Base-by-base conservation (phyloP, 2,797 vertebrate species). In the Halcyon chelicuti region DNA sequence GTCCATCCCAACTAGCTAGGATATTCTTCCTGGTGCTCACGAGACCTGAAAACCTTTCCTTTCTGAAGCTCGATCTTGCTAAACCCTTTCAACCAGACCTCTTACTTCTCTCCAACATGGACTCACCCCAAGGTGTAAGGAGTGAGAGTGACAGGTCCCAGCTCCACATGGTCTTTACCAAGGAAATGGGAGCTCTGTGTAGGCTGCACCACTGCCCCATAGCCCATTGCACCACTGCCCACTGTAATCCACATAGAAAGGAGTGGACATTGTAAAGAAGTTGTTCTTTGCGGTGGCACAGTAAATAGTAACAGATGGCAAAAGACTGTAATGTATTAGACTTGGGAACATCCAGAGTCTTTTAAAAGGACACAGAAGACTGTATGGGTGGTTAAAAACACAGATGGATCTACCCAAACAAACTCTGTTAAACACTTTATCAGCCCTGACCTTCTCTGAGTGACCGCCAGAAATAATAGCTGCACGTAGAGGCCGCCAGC, bases 381-480 rank as follows among this genome's bases (percentile, higher is more conserved):
- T 89, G 23, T 92, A 94, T 77, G 88, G 83, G 86, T 95, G 92
- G 93, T 94, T 95, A 82, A 95, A 95, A 95, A 65, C 82, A 95
- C 95, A 95, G 92, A 96, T 96, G 93, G 88, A 80, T 95, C 90
- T 92, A 95, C 86, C 93, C 92, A 96, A 97, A 95, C 93, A 96
- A 95, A 95, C 88, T 96, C 88, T 92, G 90, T 90, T 95, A 96
- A 97, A 94, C 65, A 67, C 65, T 95, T 96, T 96, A 95, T 97
- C 95, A 89, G 92, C 75, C 71, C 60, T 0, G 10, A 90, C 83
- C 91, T 95, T 85, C 86, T 95, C 88, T 94, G 96, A 96, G 92
- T 96, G 88, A 79, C 87, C 0, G 86, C 95, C 94, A 97, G 96
- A 82, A 96, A 96, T 88, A 97, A 96, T 96, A 97, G 83, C 88